phyloP scores from a whole-genome alignment of 2,797 vertebrate species.

The Brachymystax lenok region DNA sequence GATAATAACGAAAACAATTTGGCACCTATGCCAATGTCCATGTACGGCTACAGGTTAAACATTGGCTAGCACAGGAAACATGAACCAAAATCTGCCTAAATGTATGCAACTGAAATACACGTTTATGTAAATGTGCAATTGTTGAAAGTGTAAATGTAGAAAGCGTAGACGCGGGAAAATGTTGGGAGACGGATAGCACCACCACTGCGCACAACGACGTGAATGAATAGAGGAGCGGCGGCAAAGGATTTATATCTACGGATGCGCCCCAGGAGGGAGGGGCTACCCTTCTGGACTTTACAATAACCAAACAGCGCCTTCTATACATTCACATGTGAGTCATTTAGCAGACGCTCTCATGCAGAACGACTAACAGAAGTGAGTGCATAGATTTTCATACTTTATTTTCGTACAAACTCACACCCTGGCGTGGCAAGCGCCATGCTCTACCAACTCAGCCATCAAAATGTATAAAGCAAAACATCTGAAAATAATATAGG shows the following conservation, averaged over 20 bases:
- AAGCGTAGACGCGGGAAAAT: background rate
- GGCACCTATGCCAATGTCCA: background rate
- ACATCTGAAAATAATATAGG: background rate
- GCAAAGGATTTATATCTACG: slow-evolving; percentile 43
- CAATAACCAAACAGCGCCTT: background rate
- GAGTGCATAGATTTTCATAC: too few species aligned
- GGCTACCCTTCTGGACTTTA: slow-evolving; percentile 42
- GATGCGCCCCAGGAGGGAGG: slow-evolving; percentile 52
- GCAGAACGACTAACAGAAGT: too few species aligned
- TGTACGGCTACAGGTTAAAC: background rate
- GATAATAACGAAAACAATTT: too few species aligned
- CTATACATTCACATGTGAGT: background rate
- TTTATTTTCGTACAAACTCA: too few species aligned
- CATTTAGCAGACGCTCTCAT: too few species aligned
- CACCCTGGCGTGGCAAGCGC: too few species aligned
- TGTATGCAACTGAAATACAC: background rate
- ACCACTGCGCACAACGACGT: background rate
- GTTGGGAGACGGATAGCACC: background rate
- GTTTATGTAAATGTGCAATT: background rate
- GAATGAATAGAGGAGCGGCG: background rate
- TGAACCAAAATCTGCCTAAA: background rate
- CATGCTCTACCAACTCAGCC: too few species aligned
- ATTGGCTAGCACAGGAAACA: background rate
- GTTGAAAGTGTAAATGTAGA: background rate
- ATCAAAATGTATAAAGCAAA: background rate